phyloP scores from a whole-genome alignment of 2,797 vertebrate species.

The Gymnothorax reevesii region DNA sequence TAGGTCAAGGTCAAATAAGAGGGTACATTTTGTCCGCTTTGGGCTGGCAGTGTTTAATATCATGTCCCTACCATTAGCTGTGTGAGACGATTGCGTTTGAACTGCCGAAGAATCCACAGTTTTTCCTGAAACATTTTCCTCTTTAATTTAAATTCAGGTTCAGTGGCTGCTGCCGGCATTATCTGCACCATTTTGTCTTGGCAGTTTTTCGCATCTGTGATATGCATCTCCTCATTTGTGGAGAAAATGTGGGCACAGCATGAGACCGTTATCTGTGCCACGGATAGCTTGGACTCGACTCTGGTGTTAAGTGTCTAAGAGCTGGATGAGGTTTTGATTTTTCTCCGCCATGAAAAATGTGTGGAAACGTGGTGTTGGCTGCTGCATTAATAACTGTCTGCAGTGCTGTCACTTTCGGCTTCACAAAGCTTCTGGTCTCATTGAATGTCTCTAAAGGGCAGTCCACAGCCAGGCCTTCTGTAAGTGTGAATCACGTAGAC shows the following conservation, averaged over 20 bases:
- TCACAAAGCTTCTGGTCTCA: neutral
- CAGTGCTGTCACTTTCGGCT: neutral
- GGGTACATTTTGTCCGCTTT: neutral
- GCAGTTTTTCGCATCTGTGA: neutral
- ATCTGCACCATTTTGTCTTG: neutral
- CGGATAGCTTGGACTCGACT: neutral
- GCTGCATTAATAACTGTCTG: neutral
- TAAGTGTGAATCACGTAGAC: neutral
- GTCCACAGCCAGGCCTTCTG: neutral
- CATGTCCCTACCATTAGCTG: no score
- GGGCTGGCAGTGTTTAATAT: neutral
- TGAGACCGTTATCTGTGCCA: neutral
- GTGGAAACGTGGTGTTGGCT: neutral
- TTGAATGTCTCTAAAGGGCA: neutral
- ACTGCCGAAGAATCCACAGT: neutral
- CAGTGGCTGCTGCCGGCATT: neutral
- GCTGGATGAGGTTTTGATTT: neutral
- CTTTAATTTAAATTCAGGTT: neutral
- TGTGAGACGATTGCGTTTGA: neutral
- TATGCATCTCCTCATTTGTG: neutral
- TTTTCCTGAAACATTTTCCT: neutral
- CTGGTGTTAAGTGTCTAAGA: neutral
- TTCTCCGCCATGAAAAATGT: neutral
- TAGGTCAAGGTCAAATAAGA: conserved; percentile 6
- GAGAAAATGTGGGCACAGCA: neutral